Evolutionary conservation across 2,113 vertebrate genomes (phyloP).

Genomic region (Odocoileus hemionus): DNA sequence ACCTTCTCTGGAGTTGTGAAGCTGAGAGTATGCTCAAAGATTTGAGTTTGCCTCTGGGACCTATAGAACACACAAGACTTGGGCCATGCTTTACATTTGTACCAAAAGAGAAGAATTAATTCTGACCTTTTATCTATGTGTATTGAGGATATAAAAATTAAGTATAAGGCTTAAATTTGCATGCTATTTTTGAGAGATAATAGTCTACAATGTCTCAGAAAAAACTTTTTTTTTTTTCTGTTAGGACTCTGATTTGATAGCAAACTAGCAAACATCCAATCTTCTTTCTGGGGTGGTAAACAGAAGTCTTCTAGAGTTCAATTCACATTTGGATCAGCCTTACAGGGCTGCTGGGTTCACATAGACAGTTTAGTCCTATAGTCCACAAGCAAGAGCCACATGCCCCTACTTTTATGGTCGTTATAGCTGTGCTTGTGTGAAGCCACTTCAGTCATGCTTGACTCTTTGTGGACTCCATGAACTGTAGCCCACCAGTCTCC

Average conservation of each 20-base stretch:
- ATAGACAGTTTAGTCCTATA: not conserved
- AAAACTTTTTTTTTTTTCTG: not conserved
- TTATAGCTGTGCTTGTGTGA: not conserved
- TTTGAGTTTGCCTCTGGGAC: not conserved
- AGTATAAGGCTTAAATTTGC: not conserved
- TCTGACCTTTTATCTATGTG: not conserved
- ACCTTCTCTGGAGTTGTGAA: not conserved
- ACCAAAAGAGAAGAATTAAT: not conserved
- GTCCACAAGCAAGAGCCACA: not conserved
- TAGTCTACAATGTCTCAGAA: not conserved
- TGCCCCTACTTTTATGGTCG: no score
- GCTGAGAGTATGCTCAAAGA: not conserved
- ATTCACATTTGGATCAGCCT: not conserved
- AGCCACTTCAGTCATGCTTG: not conserved
- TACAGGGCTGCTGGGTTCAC: not conserved
- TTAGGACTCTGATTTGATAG: not conserved
- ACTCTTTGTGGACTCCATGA: not conserved
- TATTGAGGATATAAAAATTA: not conserved
- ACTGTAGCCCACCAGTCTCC: not conserved
- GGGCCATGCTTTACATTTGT: not conserved
- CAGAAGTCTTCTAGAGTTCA: not conserved
- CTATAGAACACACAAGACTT: no score
- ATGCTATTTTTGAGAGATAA: not conserved
- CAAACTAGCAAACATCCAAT: not conserved
- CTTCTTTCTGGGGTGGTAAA: not conserved